phyloP scores from a whole-genome alignment of 2,888 invertebrate species.

The Macrosoma leucophasiata region DNA sequence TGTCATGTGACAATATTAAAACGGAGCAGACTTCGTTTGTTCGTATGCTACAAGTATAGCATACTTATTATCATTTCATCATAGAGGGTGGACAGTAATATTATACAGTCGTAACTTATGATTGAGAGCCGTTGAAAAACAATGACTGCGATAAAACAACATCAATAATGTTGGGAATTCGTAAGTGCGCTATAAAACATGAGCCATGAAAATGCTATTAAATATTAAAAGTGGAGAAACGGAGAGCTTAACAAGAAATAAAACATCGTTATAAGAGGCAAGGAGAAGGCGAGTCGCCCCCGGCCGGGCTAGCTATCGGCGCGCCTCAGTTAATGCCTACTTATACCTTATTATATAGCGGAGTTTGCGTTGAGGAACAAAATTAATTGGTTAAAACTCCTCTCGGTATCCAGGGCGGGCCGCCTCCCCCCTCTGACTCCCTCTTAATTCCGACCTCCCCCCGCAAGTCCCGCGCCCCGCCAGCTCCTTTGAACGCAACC shows the following conservation, averaged over 20 bases:
- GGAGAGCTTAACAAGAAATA: slow-evolving; percentile 76
- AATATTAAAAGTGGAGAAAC: slow-evolving; percentile 76
- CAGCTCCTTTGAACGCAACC: slow-evolving; percentile 75
- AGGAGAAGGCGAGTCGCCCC: slow-evolving; percentile 60
- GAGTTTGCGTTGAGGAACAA: slow-evolving; percentile 77
- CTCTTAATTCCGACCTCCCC: slow-evolving; percentile 62
- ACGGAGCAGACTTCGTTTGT: too few species aligned
- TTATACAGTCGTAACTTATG: slow-evolving; percentile 30
- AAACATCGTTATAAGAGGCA: slow-evolving; percentile 73
- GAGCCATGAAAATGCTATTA: slow-evolving; percentile 74
- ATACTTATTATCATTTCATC: slow-evolving; percentile 2
- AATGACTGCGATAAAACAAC: slow-evolving; percentile 50
- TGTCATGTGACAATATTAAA: too few species aligned
- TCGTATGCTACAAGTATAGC: too few species aligned
- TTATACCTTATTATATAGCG: slow-evolving; percentile 76
- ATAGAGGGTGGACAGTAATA: slow-evolving; percentile 15
- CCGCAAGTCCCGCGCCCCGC: slow-evolving; percentile 48
- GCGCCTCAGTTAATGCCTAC: slow-evolving; percentile 74
- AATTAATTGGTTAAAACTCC: slow-evolving; percentile 78
- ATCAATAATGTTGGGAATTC: slow-evolving; percentile 66
- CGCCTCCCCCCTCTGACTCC: slow-evolving; percentile 56
- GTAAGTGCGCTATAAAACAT: slow-evolving; percentile 72
- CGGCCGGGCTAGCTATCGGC: slow-evolving; percentile 70
- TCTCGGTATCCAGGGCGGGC: slow-evolving; percentile 75
- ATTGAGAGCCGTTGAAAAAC: slow-evolving; percentile 34